phyloP scores from a whole-genome alignment of 1,140 invertebrate genomes.

The Antheraea mylitta region DNA sequence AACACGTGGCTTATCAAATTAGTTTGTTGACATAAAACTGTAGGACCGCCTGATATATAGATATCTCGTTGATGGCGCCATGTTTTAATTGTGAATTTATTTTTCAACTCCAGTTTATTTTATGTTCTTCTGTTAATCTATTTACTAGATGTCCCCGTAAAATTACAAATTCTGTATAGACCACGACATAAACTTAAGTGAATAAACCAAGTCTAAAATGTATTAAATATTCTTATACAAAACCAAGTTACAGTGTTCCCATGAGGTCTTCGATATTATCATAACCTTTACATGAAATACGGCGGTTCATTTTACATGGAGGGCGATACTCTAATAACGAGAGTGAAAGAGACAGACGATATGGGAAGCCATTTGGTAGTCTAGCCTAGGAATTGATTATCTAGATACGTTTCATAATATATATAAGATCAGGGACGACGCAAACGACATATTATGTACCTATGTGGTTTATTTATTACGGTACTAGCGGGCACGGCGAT shows the following conservation, averaged over 20 bases:
- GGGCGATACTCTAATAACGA: neutral
- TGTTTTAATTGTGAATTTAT: no score
- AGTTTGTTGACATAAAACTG: no score
- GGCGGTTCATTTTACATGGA: neutral
- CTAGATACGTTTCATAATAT: neutral
- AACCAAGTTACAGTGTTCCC: neutral
- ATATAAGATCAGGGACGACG: neutral
- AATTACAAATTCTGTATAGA: no score
- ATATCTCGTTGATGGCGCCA: no score
- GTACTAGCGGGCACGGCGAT: no score
- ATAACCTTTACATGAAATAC: neutral
- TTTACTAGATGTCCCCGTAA: no score
- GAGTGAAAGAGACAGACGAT: neutral
- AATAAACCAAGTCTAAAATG: no score
- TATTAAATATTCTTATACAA: neutral
- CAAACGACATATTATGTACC: neutral
- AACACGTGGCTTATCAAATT: no score
- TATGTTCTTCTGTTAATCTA: no score
- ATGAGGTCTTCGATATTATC: neutral
- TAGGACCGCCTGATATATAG: no score
- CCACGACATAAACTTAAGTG: no score
- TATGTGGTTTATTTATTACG: neutral
- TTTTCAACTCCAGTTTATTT: no score
- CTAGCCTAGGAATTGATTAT: slow-evolving; percentile 1
- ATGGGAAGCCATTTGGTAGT: neutral